Evolutionary conservation across 2,113 vertebrate genomes (phyloP).

Genomic region (Ictalurus furcatus): DNA sequence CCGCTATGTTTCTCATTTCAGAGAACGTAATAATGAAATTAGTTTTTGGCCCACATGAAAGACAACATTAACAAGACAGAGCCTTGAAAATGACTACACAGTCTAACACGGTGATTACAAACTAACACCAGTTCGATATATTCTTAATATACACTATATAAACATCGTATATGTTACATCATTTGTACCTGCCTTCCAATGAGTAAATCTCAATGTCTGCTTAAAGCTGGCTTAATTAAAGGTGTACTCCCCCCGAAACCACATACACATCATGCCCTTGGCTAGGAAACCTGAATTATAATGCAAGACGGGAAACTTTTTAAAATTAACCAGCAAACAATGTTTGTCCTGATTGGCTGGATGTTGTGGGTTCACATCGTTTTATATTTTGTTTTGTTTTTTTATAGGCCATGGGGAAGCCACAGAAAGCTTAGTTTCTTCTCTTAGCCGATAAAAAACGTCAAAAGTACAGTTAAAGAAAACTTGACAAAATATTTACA

Average conservation of each 20-base stretch:
- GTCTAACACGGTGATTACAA: not conserved
- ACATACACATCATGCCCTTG: not conserved
- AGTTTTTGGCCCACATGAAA: not conserved
- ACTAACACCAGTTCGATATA: not conserved
- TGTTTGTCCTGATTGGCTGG: not conserved
- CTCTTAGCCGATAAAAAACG: not conserved
- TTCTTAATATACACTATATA: not conserved
- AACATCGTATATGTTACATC: not conserved
- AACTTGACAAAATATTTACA: not conserved
- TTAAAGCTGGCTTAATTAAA: not conserved
- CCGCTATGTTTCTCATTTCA: constrained; percentile 19
- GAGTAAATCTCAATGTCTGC: not conserved
- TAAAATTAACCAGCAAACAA: not conserved
- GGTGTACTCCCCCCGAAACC: too few relatives aligned
- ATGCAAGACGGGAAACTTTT: not conserved
- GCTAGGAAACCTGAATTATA: not conserved
- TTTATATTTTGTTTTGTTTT: not conserved
- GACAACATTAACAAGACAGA: not conserved
- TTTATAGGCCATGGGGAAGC: not conserved
- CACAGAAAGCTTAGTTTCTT: not conserved
- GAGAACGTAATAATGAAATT: not conserved
- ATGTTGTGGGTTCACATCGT: not conserved
- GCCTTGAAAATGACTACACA: not conserved
- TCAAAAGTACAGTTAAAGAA: not conserved
- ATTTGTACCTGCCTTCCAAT: not conserved